Percentiles rank a stretch among this genome's conserved stretches.
Evolutionary conservation across 2,113 vertebrate species (phyloP).

Genomic region (Hemiscyllium ocellatum): DNA sequence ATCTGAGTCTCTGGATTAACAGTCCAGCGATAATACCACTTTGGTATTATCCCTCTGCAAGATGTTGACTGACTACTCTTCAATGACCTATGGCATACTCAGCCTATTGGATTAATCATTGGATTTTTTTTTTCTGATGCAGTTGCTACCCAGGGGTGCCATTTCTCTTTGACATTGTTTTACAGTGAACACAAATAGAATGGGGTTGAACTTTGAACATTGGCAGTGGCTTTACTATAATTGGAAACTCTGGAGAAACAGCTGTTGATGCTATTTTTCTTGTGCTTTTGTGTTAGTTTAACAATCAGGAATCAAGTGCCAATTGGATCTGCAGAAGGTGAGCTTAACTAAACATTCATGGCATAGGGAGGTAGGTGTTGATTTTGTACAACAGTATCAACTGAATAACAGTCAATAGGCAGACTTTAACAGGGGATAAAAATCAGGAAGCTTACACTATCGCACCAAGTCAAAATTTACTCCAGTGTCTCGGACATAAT

Average conservation of each 20-base stretch:
- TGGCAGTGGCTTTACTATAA: neutral
- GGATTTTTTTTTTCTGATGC: neutral
- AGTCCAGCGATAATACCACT: too few species aligned
- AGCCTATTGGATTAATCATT: neutral
- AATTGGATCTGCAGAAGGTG: neutral
- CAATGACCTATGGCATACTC: neutral
- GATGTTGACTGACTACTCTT: neutral
- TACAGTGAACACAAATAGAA: neutral
- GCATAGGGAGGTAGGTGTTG: neutral
- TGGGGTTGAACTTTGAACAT: neutral
- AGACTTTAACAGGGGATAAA: neutral
- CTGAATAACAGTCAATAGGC: neutral
- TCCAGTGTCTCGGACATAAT: neutral
- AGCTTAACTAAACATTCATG: neutral
- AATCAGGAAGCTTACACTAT: neutral
- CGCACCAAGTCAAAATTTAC: neutral
- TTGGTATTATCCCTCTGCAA: too few species aligned
- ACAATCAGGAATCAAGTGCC: neutral
- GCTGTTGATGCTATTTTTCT: neutral
- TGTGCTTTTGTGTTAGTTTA: neutral
- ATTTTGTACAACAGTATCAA: neutral
- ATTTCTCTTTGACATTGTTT: neutral
- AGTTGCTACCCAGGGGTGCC: neutral
- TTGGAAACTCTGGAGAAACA: neutral
- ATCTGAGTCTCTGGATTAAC: too few species aligned